A percentile compares a stretch with the other conserved stretches of the same genome.
Evolutionary conservation across 2,113 vertebrate species (phyloP).

Genomic region (Pholis gunnellus): DNA sequence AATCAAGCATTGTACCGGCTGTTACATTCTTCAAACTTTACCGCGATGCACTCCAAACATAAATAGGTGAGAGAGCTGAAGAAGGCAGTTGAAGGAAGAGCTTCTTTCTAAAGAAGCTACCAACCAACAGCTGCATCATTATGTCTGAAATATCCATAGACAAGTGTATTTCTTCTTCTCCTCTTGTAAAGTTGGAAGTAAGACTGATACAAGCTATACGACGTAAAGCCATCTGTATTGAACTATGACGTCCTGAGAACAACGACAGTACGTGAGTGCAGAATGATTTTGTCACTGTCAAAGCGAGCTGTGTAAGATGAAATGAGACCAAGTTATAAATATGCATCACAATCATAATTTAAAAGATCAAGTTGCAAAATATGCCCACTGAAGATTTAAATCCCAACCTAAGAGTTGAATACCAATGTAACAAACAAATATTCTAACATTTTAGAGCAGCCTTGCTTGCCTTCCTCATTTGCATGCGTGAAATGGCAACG

Average conservation of each 20-base stretch:
- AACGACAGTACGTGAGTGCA: not conserved
- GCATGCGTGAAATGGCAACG: constrained; percentile 28
- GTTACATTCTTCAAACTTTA: not conserved
- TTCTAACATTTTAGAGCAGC: not conserved
- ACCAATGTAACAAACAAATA: constrained; percentile 19
- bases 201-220: not conserved
- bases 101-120: constrained; percentile 7
- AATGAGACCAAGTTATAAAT: not conserved
- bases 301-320: not conserved
- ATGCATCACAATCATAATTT: constrained; percentile 4
- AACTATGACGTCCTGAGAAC: not conserved
- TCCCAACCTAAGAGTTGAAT: constrained; percentile 1
- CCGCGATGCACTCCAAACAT: constrained; percentile 2
- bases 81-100: not conserved
- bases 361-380: constrained; percentile 9
- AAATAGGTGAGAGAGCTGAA: not conserved
- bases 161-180: not conserved
- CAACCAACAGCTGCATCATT: constrained; percentile 10
- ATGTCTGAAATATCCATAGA: not conserved
- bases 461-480: constrained; percentile 28
- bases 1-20: not conserved
- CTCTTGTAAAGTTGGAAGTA: not conserved
- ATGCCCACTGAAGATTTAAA: constrained; percentile 1
- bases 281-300: not conserved
- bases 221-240: not conserved